Evolutionary conservation across 2,888 invertebrate species (phyloP).

Genomic region (Lepidocyrtoides sp.): DNA sequence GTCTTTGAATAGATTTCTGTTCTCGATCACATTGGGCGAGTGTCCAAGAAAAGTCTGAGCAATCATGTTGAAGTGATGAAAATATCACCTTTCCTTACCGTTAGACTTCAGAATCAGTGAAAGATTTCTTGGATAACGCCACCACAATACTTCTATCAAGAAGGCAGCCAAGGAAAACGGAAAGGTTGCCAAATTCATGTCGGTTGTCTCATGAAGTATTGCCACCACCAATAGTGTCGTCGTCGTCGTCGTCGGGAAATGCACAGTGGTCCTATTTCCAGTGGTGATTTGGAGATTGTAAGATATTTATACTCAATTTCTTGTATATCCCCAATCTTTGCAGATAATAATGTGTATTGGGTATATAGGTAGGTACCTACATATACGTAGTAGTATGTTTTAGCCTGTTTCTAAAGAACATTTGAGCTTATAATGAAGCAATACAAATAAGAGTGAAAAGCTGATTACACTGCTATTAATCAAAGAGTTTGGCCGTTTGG

Average conservation of each 20-base stretch:
- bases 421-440: too few species aligned
- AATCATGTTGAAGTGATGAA: constrained; percentile 85
- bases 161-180: constrained; percentile 73
- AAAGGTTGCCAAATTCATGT: constrained; percentile 71
- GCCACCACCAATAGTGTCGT: constrained; percentile 39
- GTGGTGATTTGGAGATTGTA: neutral
- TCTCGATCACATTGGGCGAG: constrained; percentile 80
- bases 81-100: constrained; percentile 83
- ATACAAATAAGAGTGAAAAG: too few species aligned
- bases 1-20: constrained; percentile 72
- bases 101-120: constrained; percentile 68
- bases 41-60: constrained; percentile 83
- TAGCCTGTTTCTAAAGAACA: too few species aligned
- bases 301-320: constrained; percentile 5
- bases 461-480: too few species aligned
- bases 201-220: constrained; percentile 60
- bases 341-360: too few species aligned
- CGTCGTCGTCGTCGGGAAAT: too few species aligned
- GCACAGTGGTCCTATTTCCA: too few species aligned
- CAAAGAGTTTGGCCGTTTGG: too few species aligned
- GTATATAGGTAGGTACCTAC: neutral
- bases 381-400: too few species aligned
- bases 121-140: constrained; percentile 73
- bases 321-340: too few species aligned
- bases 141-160: constrained; percentile 70